Conservation (phyloP, 2,113 vertebrate species). For the Vicugna pacos region DNA sequence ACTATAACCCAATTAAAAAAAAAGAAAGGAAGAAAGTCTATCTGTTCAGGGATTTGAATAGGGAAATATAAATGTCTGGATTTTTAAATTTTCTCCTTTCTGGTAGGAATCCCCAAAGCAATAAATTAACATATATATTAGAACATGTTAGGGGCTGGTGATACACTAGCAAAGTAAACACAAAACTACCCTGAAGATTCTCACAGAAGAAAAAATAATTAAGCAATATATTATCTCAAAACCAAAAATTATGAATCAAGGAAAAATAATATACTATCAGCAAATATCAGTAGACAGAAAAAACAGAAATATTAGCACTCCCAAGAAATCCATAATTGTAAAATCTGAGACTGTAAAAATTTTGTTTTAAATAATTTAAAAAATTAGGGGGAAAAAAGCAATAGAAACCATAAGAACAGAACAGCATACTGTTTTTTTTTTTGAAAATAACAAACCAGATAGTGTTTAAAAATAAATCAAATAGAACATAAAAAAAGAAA, state of each 20-base stretch:
- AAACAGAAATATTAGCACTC: neutral
- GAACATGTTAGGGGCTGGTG: neutral
- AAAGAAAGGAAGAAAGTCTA: neutral
- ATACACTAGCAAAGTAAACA: neutral
- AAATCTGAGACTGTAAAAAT: neutral
- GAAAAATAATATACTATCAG: neutral
- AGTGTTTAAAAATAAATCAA: neutral
- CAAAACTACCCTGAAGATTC: neutral
- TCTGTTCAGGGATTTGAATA: neutral
- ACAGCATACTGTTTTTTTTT: neutral
- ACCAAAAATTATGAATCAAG: neutral
- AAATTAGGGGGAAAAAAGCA: neutral
- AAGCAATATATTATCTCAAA: neutral
- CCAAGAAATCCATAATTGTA: neutral
- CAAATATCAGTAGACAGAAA: neutral
- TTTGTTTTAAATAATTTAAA: neutral
- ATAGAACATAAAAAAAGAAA: neutral
- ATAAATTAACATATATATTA: neutral
- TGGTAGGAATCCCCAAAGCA: neutral
- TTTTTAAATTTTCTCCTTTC: constrained; percentile 3
- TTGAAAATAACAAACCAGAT: neutral
- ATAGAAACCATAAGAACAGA: neutral
- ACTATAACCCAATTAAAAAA: too few species aligned
- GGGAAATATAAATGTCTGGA: neutral
- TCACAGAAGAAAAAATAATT: neutral